Evolutionary conservation across 30 jellyfish, hydroid and myxozoan species (phyloP).

Genomic region (Mastigias papua): DNA sequence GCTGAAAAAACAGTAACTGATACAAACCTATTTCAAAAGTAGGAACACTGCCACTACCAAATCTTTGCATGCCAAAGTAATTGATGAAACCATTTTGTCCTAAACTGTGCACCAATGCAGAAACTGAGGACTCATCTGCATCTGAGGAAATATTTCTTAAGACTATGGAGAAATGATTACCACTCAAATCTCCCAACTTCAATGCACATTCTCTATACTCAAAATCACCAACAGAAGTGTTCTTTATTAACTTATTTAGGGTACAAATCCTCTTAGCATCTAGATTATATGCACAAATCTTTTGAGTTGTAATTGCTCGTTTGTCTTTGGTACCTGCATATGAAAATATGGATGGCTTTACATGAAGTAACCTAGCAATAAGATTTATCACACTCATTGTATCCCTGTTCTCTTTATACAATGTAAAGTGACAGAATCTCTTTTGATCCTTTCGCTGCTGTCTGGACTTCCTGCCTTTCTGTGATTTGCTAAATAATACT

Average conservation of each 20-base stretch:
- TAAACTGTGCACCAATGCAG: constrained; percentile 53
- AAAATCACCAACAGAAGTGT: constrained; percentile 84
- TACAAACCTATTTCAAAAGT: constrained; percentile 86
- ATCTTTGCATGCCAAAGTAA: constrained; percentile 98
- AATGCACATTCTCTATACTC: constrained; percentile 54
- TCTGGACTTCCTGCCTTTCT: constrained; percentile 36
- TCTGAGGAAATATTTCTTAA: constrained; percentile 72
- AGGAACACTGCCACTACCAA: constrained; percentile 96
- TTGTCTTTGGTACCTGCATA: constrained; percentile 99
- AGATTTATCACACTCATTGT: constrained; percentile 89
- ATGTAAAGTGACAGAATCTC: constrained; percentile 81
- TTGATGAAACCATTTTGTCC: constrained; percentile 81
- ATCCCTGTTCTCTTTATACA: constrained; percentile 92
- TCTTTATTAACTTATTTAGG: constrained; percentile 56
- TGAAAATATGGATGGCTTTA: constrained; percentile 64
- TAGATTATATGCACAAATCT: constrained; percentile 68
- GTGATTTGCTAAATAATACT: constrained; percentile 28
- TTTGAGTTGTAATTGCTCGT: constrained; percentile 92
- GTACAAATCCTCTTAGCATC: constrained; percentile 60
- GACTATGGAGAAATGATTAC: constrained; percentile 87
- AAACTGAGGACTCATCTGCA: constrained; percentile 32
- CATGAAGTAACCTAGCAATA: constrained; percentile 76
- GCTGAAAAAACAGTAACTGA: not conserved
- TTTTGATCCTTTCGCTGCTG: constrained; percentile 10
- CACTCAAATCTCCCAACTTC: constrained; percentile 89